Evolutionary conservation across 2,888 invertebrate genomes (phyloP).

Genomic region (Myopa testacea): DNA sequence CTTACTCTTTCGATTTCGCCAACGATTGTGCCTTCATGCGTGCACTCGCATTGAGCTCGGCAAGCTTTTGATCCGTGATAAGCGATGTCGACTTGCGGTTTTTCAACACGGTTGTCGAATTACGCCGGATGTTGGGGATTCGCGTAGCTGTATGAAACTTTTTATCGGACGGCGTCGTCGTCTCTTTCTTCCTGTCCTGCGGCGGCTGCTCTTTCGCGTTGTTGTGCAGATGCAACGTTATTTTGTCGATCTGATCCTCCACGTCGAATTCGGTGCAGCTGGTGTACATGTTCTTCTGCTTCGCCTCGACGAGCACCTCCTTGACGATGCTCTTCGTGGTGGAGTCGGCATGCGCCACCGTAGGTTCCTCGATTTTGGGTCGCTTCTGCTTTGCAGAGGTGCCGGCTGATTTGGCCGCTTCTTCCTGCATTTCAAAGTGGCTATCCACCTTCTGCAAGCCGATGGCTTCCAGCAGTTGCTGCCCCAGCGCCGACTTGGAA

Average conservation of each 20-base stretch:
- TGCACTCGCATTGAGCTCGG: constrained; percentile 26
- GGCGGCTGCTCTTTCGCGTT: constrained; percentile 20
- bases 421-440: constrained; percentile 25
- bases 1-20: constrained; percentile 31
- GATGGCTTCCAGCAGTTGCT: constrained; percentile 61
- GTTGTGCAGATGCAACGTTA: constrained; percentile 47
- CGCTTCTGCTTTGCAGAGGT: constrained; percentile 20
- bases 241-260: constrained; percentile 51
- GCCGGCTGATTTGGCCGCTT: neutral
- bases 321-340: constrained; percentile 58
- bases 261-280: constrained; percentile 45
- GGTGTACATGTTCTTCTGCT: constrained; percentile 45
- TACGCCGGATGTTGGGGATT: constrained; percentile 34
- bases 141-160: constrained; percentile 5
- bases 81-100: constrained; percentile 15
- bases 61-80: constrained; percentile 8
- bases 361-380: constrained; percentile 55
- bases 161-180: neutral
- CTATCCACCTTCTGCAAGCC: constrained; percentile 56
- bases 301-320: constrained; percentile 55
- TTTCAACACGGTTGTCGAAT: neutral
- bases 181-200: neutral
- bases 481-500: constrained; percentile 52
- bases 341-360: constrained; percentile 61
- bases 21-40: neutral